These are phyloP conservation scores for Apodemus sylvaticus DNA, from an alignment of 2,113 vertebrate species.

Conservation along the genomic window DNA sequence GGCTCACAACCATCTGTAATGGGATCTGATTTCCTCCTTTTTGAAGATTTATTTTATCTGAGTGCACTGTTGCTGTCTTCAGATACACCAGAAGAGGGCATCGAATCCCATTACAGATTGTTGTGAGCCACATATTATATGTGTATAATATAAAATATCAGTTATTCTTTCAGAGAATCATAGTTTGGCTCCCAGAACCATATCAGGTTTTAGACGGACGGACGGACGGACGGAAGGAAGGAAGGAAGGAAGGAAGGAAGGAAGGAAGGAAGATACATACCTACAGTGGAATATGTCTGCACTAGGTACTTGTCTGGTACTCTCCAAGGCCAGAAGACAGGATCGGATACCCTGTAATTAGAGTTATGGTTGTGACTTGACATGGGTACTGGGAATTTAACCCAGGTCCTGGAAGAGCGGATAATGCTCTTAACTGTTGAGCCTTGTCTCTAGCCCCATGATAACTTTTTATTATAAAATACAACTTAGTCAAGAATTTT, in stretches of 20 bases:
- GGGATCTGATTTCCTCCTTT: background rate
- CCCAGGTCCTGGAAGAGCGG: background rate
- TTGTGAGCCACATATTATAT: too few relatives aligned
- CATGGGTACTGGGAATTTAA: background rate
- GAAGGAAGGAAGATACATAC: too few relatives aligned
- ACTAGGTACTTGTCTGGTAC: background rate
- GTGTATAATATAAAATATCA: background rate
- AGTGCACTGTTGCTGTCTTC: too few relatives aligned
- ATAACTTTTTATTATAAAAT: slow-evolving; percentile 33
- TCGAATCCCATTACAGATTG: too few relatives aligned
- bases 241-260: too few relatives aligned
- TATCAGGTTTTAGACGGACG: background rate
- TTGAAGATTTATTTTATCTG: too few relatives aligned
- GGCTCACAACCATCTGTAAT: background rate
- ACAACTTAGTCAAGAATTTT: slow-evolving; percentile 8
- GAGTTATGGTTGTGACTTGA: background rate
- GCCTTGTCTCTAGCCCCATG: background rate
- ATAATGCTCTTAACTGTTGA: background rate
- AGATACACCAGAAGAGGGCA: background rate
- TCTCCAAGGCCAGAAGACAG: background rate
- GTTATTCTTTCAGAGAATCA: background rate
- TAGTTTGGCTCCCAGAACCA: background rate
- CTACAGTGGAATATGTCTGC: background rate
- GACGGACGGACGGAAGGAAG: too few relatives aligned
- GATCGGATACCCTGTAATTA: background rate